Base-by-base conservation (phyloP, 2,797 vertebrate genomes). In the Parauchenoglanis punctatus region DNA sequence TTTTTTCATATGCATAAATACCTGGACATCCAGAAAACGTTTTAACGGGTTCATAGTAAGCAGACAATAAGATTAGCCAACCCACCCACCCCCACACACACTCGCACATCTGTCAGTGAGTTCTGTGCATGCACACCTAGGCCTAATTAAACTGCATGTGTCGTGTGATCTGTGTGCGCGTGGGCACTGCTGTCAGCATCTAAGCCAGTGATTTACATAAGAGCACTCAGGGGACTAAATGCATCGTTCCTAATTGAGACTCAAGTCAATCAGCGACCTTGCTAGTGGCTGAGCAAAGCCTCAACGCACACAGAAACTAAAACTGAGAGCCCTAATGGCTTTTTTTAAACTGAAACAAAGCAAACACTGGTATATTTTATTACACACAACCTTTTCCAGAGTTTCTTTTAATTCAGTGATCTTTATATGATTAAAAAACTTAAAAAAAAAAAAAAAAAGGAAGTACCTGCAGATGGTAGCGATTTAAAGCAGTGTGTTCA, bases 181-280 rank as follows among this genome's bases (percentile, higher is more conserved):
- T 85, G 87, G 84, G 86, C 86, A 75, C 86, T 81, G 84, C 90
- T 89, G 87, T 91, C 90, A 91, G 90, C 87, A 85, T 90, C 89
- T 84, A 88, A 88, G 86, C 83, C 78, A 52, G 77, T 91, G 96
- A 97, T 96, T 96, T 96, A 96, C 97, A 96, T 95, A 91, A 86
- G 92, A 94, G 95, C 94, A 94, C 97, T 96, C 96, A 73, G 94
- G 96, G 96, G 96, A 96, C 95, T 96, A 96, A 96, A 96, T 95
- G 96, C 94, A 96, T 96, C 95, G 93, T 95, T 95, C 96, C 96
- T 97, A 97, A 97, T 97, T 97, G 97, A 96, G 94, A 95, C 95
- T 94, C 92, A 95, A 97, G 96, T 97, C 97, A 97, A 97, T 97
- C 96, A 96, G 95, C 94, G 95, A 94, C 95, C 95, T 94, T 93